Evolutionary conservation across 35 echinoderm and acorn worm genomes (phyloP).

Genomic region (Ophioderma brevispina): DNA sequence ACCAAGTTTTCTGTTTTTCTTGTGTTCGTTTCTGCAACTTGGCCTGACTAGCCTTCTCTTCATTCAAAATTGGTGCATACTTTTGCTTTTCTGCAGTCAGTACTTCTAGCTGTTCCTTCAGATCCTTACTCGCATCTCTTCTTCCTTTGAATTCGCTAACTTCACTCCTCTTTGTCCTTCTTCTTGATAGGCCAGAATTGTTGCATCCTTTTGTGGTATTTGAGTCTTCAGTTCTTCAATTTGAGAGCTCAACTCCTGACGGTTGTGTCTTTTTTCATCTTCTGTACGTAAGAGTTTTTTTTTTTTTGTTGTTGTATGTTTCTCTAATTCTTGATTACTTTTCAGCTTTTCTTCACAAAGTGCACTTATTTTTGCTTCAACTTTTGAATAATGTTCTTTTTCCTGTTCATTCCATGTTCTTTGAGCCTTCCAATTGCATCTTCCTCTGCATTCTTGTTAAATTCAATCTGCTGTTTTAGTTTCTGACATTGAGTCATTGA

Average conservation of each 20-base stretch:
- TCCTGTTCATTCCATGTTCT: constrained; percentile 25
- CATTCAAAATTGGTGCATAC: constrained; percentile 90
- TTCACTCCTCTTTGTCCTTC: background rate
- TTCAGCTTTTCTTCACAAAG: constrained; percentile 40
- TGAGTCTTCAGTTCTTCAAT: background rate
- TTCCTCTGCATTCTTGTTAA: background rate
- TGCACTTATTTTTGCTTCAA: constrained; percentile 21
- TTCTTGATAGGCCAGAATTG: background rate
- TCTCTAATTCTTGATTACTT: constrained; percentile 10
- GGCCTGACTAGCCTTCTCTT: constrained; percentile 66
- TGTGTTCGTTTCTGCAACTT: constrained; percentile 82
- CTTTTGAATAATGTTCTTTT: constrained; percentile 2
- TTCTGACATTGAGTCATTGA: constrained; percentile 41
- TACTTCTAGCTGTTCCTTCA: constrained; percentile 35
- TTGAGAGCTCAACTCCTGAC: background rate
- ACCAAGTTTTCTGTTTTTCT: constrained; percentile 36
- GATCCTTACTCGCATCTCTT: background rate
- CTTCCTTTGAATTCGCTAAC: no score
- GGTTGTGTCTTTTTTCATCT: background rate
- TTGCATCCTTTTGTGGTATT: background rate
- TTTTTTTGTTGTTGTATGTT: background rate
- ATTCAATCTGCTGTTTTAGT: constrained; percentile 33
- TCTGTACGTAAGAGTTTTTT: no score
- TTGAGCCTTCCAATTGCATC: no score
- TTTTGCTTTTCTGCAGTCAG: constrained; percentile 62